These are phyloP conservation scores for Boloria euphrosyne DNA, from an alignment of 2,888 invertebrate species.

Conservation along the genomic window DNA sequence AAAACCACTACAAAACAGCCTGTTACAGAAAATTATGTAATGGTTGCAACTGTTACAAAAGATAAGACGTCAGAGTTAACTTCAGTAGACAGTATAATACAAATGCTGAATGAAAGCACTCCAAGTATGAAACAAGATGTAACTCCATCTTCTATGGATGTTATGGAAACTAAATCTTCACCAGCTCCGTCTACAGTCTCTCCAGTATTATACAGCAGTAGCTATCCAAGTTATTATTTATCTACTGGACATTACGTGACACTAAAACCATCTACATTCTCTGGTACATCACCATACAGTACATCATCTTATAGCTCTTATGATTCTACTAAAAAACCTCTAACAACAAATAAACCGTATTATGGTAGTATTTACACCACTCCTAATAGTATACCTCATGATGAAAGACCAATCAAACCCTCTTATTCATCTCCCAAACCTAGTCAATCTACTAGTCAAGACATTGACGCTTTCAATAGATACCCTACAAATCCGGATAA, in stretches of 20 bases:
- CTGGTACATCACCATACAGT: slow-evolving; percentile 29
- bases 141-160: slow-evolving; percentile 57
- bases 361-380: slow-evolving; percentile 59
- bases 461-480: slow-evolving; percentile 71
- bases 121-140: slow-evolving; percentile 66
- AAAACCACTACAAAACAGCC: slow-evolving; percentile 53
- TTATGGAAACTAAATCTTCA: slow-evolving; percentile 70
- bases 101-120: slow-evolving; percentile 83
- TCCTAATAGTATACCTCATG: slow-evolving; percentile 58
- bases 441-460: slow-evolving; percentile 73
- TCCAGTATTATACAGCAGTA: slow-evolving; percentile 61
- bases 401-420: slow-evolving; percentile 56
- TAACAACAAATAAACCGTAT: slow-evolving; percentile 54
- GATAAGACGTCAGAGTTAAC: slow-evolving; percentile 73
- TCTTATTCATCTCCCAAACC: slow-evolving; percentile 65
- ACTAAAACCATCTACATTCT: slow-evolving; percentile 60
- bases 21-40: slow-evolving; percentile 78
- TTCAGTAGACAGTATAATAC: slow-evolving; percentile 82
- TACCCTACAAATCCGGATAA: slow-evolving; percentile 72
- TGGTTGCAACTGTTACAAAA: slow-evolving; percentile 81
- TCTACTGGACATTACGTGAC: slow-evolving; percentile 74
- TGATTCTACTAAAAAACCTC: slow-evolving; percentile 52
- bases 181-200: slow-evolving; percentile 58
- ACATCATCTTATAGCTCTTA: slow-evolving; percentile 42
- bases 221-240: slow-evolving; percentile 57